Evolutionary conservation across 2,113 vertebrate species (phyloP).

Genomic region (Pagrus major): DNA sequence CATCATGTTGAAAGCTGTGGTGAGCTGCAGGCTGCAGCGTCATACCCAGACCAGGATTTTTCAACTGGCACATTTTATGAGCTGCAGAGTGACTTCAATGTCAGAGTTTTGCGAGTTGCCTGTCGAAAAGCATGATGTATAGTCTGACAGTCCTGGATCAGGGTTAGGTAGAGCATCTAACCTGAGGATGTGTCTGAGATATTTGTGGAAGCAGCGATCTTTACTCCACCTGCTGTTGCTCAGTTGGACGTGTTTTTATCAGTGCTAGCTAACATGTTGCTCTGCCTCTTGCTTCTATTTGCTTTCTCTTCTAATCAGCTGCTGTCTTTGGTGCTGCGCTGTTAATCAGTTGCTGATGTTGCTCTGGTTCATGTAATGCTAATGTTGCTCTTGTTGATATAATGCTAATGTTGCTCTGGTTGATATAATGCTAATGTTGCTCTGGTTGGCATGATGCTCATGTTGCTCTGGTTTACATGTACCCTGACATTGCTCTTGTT

Average conservation of each 20-base stretch:
- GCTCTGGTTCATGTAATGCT: constrained; percentile 53
- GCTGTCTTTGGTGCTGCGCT: constrained; percentile 58
- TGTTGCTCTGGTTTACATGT: constrained; percentile 43
- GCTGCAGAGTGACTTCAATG: background rate
- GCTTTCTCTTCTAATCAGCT: constrained; percentile 62
- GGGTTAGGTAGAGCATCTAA: background rate
- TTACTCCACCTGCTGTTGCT: constrained; percentile 19
- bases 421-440: constrained; percentile 12
- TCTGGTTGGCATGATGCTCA: constrained; percentile 33
- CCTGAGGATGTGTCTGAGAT: constrained; percentile 4
- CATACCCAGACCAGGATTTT: background rate
- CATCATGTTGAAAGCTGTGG: background rate
- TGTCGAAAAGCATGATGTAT: background rate
- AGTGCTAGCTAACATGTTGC: constrained; percentile 11
- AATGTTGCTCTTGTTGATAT: constrained; percentile 31
- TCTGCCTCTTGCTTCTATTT: constrained; percentile 45
- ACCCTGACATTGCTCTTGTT: constrained; percentile 23
- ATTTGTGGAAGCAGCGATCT: too few relatives aligned
- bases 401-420: constrained; percentile 41
- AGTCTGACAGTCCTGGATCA: background rate
- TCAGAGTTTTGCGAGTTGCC: background rate
- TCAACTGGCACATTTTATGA: background rate
- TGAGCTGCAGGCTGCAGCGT: constrained; percentile 14
- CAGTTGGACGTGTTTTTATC: constrained; percentile 8
- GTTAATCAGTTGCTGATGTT: constrained; percentile 44